Evolutionary conservation across 1,140 invertebrate species (phyloP), one percentile per base, ranked within the genome.

Genomic region (Drosophila kohkoa): DNA sequence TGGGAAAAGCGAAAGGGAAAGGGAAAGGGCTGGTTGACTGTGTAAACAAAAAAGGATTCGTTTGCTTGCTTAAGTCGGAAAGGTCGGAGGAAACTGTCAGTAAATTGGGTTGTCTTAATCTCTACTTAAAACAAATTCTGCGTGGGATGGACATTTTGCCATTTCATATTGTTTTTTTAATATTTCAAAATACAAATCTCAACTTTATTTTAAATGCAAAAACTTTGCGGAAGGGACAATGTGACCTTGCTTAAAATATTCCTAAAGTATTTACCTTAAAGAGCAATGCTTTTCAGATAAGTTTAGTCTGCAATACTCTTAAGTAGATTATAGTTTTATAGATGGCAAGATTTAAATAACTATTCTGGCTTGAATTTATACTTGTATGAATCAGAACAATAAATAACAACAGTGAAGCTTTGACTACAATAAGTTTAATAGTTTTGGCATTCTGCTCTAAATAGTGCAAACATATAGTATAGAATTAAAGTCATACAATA

Each of bases 91-190:
- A 38, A 70, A 70, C 55, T n/a, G 13, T 7, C 5, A 49, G 46
- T 54, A 41, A 59, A 59, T 51, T 58, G 48, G 49, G 30, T 55
- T 45, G 64, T 57, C 48, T 68, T 67, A 74, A 68, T 68, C 57
- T 54, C 4, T 55, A 49, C 57, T 69, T 55, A 62, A 62, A 60
- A 57, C 49, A 57, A 55, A 62, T 10, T 48, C 54, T 38, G 10
- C 16, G 41, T 57, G 7, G 20, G 32, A 41, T 57, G 7, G 13
- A 20, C 11, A 7, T 16, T 58, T 35, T 20, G 15, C 2, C 30
- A 48, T n/a, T 67, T 32, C 16, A 52, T 11, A 51, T 41, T 64
- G 49, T 15, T 52, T 25, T 20, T 43, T 51, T 45, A 43, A 59
- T 45, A 41, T 57, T 41, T 20, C 1, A 25, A 59, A 30, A 7